A percentile compares a stretch with the other conserved stretches of the same genome.
These are phyloP conservation scores for Malacosoma neustria DNA, from an alignment of 2,888 invertebrate genomes.

Conservation along the genomic window DNA sequence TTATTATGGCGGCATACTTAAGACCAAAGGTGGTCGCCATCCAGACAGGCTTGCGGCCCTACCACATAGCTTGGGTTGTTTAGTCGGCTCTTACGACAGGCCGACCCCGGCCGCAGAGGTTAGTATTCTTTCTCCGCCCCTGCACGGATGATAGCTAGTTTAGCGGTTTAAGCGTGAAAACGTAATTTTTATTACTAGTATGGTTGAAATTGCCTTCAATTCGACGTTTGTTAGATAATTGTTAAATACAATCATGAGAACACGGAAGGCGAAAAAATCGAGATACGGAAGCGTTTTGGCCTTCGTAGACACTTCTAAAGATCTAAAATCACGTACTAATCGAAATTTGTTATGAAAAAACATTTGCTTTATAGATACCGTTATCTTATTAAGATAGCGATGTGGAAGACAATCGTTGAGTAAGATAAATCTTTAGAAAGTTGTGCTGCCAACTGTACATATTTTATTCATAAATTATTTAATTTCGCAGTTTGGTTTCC, in stretches of 20 bases:
- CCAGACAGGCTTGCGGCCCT: too few species aligned
- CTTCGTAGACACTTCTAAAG: conserved; percentile 16
- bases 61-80: too few species aligned
- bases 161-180: too few species aligned
- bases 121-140: too few species aligned
- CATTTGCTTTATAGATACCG: background rate
- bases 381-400: background rate
- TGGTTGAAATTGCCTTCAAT: background rate
- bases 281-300: background rate
- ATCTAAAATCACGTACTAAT: conserved; percentile 31
- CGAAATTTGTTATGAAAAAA: conserved; percentile 21
- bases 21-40: too few species aligned
- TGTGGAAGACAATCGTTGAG: background rate
- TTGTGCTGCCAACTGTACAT: background rate
- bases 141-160: too few species aligned
- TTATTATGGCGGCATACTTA: too few species aligned
- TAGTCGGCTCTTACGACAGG: too few species aligned
- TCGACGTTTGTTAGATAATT: background rate
- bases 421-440: background rate
- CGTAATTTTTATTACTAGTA: too few species aligned
- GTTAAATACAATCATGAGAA: background rate
- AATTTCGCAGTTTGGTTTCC: background rate
- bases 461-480: background rate
- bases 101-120: too few species aligned
- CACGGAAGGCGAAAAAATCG: background rate